Percentiles rank a stretch among this genome's conserved stretches.
phyloP scores from a whole-genome alignment of 2,888 invertebrate species.

The Laothoe populi region DNA sequence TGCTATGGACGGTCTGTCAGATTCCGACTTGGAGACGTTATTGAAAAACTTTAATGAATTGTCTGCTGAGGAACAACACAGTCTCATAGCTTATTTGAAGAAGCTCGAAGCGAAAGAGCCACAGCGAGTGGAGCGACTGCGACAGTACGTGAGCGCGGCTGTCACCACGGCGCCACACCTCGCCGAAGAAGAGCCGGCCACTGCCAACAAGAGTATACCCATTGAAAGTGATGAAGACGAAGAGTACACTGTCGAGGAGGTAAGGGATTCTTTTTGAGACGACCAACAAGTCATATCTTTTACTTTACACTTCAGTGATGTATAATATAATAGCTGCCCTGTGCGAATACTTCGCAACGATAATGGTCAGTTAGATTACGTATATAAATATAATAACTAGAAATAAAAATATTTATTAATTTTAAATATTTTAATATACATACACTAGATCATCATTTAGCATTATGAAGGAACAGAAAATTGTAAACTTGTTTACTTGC shows the following conservation, averaged over 20 bases:
- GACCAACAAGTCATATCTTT: too few species aligned
- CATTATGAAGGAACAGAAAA: too few species aligned
- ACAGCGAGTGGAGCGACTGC: conserved; percentile 89
- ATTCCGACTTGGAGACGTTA: conserved; percentile 91
- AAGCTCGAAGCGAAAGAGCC: conserved; percentile 92
- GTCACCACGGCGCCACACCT: conserved; percentile 56
- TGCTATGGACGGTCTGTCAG: conserved; percentile 90
- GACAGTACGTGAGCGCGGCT: conserved; percentile 89
- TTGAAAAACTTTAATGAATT: conserved; percentile 91
- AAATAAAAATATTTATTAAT: too few species aligned
- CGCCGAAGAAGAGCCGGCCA: conserved; percentile 28
- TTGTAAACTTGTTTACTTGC: too few species aligned
- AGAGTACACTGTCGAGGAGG: conserved; percentile 93
- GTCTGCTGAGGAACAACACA: conserved; percentile 92
- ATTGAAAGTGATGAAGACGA: conserved; percentile 90
- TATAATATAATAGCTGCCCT: too few species aligned
- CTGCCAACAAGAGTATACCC: conserved; percentile 40
- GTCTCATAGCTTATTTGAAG: conserved; percentile 91
- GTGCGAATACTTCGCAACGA: too few species aligned
- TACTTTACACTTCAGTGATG: too few species aligned
- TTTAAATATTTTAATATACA: too few species aligned
- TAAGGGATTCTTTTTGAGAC: conserved; percentile 38
- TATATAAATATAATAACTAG: too few species aligned
- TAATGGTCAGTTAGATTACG: too few species aligned
- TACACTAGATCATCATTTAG: too few species aligned